Conservation (phyloP, 1,140 invertebrate genomes). For the Drosophila kepulauana region DNA sequence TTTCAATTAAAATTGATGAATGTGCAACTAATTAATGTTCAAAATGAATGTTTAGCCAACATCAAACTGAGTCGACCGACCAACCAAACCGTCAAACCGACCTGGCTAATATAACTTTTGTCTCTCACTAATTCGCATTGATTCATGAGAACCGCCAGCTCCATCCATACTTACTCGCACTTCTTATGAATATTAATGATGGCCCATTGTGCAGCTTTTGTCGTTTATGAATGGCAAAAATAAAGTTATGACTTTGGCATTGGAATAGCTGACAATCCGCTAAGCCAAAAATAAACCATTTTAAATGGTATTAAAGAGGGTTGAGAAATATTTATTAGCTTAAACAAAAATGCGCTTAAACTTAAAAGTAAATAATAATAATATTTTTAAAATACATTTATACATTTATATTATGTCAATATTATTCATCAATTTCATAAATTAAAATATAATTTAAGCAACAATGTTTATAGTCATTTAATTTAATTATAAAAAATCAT, state of each 20-base stretch:
- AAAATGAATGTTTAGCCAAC: conserved; percentile 29
- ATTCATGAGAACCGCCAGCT: conserved; percentile 43
- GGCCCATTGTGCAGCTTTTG: conserved; percentile 55
- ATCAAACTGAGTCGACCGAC: neutral
- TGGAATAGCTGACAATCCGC: neutral
- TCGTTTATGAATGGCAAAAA: neutral
- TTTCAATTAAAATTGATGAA: conserved; percentile 84
- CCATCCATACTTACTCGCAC: conserved; percentile 3
- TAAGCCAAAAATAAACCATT: neutral
- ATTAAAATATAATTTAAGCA: no score
- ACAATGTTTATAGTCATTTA: no score
- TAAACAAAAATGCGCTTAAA: neutral
- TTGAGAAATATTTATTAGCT: neutral
- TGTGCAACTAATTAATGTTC: conserved; percentile 76
- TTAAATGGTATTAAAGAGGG: neutral
- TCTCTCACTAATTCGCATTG: conserved; percentile 57
- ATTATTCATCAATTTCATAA: no score
- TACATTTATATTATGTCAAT: no score
- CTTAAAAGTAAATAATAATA: no score
- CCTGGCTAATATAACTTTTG: conserved; percentile 67
- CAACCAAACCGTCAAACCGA: conserved; percentile 17
- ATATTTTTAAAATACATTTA: no score
- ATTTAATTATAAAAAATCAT: no score
- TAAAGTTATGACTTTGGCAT: conserved; percentile 4
- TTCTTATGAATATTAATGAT: conserved; percentile 74